Evolutionary conservation across 2,797 vertebrate species (phyloP), one percentile per base, ranked within the genome.

Genomic region (Amphiprion clarkii): DNA sequence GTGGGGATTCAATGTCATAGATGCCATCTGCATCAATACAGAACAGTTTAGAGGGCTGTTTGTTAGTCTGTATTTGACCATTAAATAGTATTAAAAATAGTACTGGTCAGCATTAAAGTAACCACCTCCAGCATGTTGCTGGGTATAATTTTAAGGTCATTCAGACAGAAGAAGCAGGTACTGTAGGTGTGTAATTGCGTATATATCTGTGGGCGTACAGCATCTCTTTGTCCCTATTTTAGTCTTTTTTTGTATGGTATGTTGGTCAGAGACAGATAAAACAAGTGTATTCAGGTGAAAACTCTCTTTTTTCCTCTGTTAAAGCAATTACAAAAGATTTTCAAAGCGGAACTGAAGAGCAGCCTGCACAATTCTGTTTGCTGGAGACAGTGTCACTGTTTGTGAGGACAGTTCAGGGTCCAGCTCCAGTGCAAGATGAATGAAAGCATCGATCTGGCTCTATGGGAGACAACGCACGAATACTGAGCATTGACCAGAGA

Each of bases 401-500:
- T 66, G 67, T 59, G 74, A 81, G 77, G 42, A 74, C 68, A 67
- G 76, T 83, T 89, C 77, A 85, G 76, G 79, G 59, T 71, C 51
- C 31, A 71, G 80, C 78, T 71, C 82, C 76, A 71, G 79, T 49
- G 65, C 19, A 60, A 63, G 81, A 88, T 87, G 82, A 90, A 89
- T 79, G 87, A 85, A 75, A 78, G 61, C 76, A 90, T 93, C 40
- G 62, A 92, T 92, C 83, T 64, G 63, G 67, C 78, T 71, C 74
- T 54, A 46, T 48, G 79, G 70, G 78, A 76, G 62, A 88, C 77
- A 59, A 70, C 14, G 13, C 80, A 79, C 81, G 59, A 91, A 91
- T 89, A 87, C 88, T 82, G 82, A 90, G 78, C 66, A 67, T 65
- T 62, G 74, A 87, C 59, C 78, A 57, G 56, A 67, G 56, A 67